These are phyloP conservation scores for Serilophus lunatus DNA, from an alignment of 2,113 vertebrate genomes.

Conservation along the genomic window DNA sequence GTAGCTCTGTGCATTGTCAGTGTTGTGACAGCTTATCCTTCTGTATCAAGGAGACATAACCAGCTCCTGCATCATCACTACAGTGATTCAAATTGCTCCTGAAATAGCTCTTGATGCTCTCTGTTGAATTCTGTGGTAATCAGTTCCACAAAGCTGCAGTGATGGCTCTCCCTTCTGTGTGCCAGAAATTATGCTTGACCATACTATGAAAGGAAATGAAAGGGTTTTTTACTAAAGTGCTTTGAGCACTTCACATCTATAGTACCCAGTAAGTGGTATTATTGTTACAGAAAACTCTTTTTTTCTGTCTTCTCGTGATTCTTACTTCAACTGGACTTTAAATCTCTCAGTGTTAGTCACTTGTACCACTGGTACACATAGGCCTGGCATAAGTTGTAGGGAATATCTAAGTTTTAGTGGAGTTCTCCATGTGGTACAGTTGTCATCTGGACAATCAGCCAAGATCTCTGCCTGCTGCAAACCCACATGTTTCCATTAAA, in stretches of 20 bases:
- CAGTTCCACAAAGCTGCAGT: not conserved
- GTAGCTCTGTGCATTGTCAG: not conserved
- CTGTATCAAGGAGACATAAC: not conserved
- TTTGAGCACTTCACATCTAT: not conserved
- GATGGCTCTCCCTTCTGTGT: not conserved
- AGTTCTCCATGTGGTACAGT: not conserved
- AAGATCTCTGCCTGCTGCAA: not conserved
- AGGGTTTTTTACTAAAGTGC: not conserved
- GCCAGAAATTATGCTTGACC: not conserved
- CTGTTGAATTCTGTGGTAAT: not conserved
- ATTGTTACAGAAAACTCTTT: not conserved
- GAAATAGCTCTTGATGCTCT: not conserved
- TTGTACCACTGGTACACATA: not conserved
- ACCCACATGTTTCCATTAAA: not conserved
- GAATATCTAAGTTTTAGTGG: not conserved
- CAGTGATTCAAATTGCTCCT: not conserved
- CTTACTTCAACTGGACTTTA: not conserved
- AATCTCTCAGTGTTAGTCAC: not conserved
- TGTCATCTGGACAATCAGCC: not conserved
- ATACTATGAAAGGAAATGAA: not conserved
- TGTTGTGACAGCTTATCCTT: not conserved
- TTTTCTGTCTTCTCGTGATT: not conserved
- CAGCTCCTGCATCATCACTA: not conserved
- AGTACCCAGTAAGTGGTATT: not conserved
- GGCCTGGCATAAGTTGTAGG: not conserved